phyloP scores from a whole-genome alignment of 2,888 invertebrate genomes.

The Dynastes grantii region DNA sequence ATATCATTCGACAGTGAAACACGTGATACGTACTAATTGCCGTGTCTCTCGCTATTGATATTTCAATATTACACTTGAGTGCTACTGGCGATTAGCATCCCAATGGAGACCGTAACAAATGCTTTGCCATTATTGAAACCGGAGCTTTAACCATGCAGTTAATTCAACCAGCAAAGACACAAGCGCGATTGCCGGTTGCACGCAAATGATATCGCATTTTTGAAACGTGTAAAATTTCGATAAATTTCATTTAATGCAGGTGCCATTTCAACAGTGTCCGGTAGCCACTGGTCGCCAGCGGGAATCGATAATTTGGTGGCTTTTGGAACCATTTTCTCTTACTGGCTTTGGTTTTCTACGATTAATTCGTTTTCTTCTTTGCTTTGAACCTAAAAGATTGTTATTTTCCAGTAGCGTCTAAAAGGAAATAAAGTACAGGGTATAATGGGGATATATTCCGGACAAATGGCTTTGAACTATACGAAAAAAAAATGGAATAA shows the following conservation, averaged over 20 bases:
- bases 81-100: constrained; percentile 54
- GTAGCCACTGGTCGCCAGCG: background rate
- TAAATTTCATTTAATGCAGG: constrained; percentile 42
- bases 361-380: too few relatives aligned
- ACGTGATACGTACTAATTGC: constrained; percentile 56
- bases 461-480: too few relatives aligned
- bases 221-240: constrained; percentile 45
- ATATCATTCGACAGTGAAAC: constrained; percentile 39
- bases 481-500: too few relatives aligned
- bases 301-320: background rate
- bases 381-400: too few relatives aligned
- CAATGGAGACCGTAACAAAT: constrained; percentile 55
- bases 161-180: background rate
- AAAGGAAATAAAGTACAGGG: background rate
- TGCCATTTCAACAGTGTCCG: background rate
- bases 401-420: background rate
- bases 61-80: constrained; percentile 57
- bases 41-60: constrained; percentile 54
- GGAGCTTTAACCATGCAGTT: constrained; percentile 26
- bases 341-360: too few relatives aligned
- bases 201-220: constrained; percentile 17
- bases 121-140: constrained; percentile 53
- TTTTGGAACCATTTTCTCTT: background rate
- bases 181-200: background rate
- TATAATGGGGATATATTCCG: too few relatives aligned